phyloP scores from a whole-genome alignment of 2,113 vertebrate genomes.

The Tauraco erythrolophus region DNA sequence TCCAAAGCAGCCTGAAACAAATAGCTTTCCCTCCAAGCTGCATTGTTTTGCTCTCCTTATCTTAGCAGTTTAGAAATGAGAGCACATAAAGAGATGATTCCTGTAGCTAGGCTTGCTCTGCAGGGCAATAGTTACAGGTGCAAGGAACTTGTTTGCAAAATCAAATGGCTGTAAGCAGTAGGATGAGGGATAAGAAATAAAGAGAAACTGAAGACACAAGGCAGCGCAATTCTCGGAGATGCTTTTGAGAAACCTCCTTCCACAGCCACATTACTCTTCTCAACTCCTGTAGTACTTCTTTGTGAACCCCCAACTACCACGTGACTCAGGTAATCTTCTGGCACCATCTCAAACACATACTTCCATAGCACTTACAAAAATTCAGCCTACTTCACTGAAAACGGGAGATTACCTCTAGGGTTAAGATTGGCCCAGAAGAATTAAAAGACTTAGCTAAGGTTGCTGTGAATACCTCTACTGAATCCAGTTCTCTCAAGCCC shows the following conservation, averaged over 20 bases:
- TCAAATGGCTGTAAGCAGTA: neutral
- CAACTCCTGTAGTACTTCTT: neutral
- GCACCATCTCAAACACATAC: neutral
- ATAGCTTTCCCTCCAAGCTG: neutral
- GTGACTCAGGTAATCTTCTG: neutral
- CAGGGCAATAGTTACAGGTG: neutral
- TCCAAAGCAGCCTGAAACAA: neutral
- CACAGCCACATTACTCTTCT: neutral
- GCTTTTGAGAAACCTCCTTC: neutral
- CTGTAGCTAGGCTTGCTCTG: neutral
- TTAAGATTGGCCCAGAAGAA: neutral
- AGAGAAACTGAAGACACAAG: neutral
- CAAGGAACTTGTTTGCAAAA: neutral
- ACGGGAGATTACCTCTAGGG: neutral
- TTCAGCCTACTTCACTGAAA: neutral
- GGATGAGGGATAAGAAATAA: neutral
- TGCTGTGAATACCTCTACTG: neutral
- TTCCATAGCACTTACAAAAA: neutral
- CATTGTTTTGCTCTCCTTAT: neutral
- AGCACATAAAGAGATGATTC: neutral
- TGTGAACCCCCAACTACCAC: neutral
- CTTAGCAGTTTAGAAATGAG: neutral
- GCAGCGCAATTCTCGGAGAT: neutral
- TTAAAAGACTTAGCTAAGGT: neutral
- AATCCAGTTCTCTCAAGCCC: neutral